These are phyloP conservation scores for Nyctereutes procyonoides DNA, from an alignment of 2,113 vertebrate genomes.

Conservation along the genomic window DNA sequence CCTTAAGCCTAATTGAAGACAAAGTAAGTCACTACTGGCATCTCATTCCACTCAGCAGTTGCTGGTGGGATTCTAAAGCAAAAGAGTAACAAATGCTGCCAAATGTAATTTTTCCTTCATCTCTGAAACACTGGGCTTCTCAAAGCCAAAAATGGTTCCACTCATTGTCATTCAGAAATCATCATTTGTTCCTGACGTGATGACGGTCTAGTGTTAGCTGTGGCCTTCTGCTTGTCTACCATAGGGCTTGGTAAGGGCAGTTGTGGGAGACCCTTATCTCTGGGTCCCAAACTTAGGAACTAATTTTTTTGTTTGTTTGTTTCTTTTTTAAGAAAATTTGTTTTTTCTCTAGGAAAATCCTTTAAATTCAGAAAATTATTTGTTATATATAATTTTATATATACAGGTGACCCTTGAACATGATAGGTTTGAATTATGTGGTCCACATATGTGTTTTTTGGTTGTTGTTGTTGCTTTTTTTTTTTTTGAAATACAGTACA, in stretches of 20 bases:
- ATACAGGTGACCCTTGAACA: not conserved
- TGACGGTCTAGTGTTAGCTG: not conserved
- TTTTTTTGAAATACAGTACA: not conserved
- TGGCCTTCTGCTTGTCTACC: not conserved
- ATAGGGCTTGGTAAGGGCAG: not conserved
- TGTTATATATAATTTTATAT: not conserved
- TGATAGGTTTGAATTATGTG: not conserved
- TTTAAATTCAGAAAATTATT: constrained; percentile 30
- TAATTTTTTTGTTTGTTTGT: not conserved
- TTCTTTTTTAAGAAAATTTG: too few species aligned
- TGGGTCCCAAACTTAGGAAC: constrained; percentile 7
- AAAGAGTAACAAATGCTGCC: not conserved
- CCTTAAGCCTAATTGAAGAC: constrained; percentile 18
- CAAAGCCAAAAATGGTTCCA: not conserved
- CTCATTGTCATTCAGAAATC: constrained; percentile 44
- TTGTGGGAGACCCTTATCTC: not conserved
- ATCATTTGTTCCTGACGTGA: not conserved
- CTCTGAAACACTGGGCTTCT: not conserved
- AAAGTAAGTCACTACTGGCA: not conserved
- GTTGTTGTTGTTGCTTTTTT: not conserved
- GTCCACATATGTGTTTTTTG: not conserved
- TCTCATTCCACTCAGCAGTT: not conserved
- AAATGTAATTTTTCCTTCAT: constrained; percentile 19
- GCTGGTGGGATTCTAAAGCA: not conserved
- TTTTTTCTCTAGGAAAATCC: not conserved